Evolutionary conservation across 1,140 invertebrate species (phyloP).

Genomic region (Pachypsylla venusta): DNA sequence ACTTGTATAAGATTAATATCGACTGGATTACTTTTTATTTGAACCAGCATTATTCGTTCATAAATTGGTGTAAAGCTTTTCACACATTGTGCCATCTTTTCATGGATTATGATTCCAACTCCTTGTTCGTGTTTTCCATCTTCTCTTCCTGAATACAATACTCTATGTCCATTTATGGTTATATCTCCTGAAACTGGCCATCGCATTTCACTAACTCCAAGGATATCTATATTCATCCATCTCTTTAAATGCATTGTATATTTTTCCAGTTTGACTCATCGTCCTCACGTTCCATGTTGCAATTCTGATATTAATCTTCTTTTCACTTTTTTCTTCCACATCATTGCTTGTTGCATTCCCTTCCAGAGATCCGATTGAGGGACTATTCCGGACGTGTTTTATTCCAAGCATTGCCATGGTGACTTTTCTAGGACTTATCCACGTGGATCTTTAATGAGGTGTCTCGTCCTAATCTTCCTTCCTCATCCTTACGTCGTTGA

Average conservation of each 20-base stretch:
- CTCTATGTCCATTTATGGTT: constrained; percentile 8
- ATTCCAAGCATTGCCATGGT: too few species aligned
- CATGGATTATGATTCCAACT: constrained; percentile 17
- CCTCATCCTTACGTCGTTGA: too few species aligned
- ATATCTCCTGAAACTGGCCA: constrained; percentile 14
- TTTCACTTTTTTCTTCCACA: too few species aligned
- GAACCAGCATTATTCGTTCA: constrained; percentile 19
- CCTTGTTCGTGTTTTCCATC: constrained; percentile 17
- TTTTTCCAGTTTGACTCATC: constrained; percentile 17
- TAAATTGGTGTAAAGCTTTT: constrained; percentile 10
- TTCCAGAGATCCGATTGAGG: too few species aligned
- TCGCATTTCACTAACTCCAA: constrained; percentile 19
- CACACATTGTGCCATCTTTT: not conserved
- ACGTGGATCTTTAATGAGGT: too few species aligned
- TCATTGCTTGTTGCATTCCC: too few species aligned
- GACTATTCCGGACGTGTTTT: too few species aligned
- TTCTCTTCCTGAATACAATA: not conserved
- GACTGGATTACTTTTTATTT: constrained; percentile 16
- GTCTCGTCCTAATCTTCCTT: too few species aligned
- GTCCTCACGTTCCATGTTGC: constrained; percentile 15
- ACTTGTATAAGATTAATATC: constrained; percentile 28
- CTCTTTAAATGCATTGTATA: constrained; percentile 14
- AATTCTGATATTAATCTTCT: too few species aligned
- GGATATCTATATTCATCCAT: constrained; percentile 18
- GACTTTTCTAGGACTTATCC: too few species aligned